Conservation (phyloP, 2,113 vertebrate species). For the Raja brachyura region DNA sequence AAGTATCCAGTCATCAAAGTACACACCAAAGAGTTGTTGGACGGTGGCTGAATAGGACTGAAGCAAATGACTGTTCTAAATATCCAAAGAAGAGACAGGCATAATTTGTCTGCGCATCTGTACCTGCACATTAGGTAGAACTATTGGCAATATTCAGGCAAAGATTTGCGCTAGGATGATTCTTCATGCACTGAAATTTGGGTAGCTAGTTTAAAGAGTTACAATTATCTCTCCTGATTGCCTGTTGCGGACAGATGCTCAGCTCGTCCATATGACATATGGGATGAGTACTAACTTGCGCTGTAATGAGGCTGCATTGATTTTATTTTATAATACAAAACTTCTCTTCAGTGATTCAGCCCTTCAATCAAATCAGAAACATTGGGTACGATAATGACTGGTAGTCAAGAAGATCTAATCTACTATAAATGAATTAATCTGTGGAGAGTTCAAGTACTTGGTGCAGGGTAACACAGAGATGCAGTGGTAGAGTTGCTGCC, state of each 20-base stretch:
- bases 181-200: neutral
- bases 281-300: neutral
- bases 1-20: no score
- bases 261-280: neutral
- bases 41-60: no score
- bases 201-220: neutral
- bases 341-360: neutral
- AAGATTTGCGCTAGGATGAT: neutral
- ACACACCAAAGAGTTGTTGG: no score
- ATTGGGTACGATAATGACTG: neutral
- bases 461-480: no score
- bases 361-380: neutral
- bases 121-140: neutral
- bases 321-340: neutral
- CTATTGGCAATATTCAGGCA: neutral
- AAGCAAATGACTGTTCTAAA: no score
- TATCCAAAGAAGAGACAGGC: no score
- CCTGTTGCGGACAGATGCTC: neutral
- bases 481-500: no score
- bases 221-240: neutral
- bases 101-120: no score
- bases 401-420: neutral
- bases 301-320: neutral
- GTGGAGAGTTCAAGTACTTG: neutral
- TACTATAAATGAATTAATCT: neutral